Conservation (phyloP, 2,113 vertebrate species). For the Dendropsophus ebraccatus region DNA sequence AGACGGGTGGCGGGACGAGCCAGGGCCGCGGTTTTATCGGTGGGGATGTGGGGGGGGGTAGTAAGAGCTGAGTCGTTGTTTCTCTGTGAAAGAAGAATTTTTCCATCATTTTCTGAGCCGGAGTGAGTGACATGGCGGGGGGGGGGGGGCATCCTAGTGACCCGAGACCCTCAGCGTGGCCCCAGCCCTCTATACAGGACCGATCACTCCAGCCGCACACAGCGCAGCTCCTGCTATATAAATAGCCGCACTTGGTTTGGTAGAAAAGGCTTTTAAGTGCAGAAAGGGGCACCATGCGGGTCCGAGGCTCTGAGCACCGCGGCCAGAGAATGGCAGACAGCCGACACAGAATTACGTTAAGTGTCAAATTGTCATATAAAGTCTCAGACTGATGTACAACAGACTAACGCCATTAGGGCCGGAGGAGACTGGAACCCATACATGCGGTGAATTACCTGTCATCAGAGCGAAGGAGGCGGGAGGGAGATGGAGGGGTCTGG, state of each 20-base stretch:
- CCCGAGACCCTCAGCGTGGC: neutral
- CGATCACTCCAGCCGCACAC: too few species aligned
- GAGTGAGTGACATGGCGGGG: neutral
- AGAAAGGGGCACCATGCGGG: neutral
- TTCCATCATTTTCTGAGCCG: neutral
- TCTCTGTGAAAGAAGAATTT: neutral
- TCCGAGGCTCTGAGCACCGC: neutral
- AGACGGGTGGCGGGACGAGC: neutral
- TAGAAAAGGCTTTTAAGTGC: neutral
- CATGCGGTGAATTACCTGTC: neutral
- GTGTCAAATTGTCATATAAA: neutral
- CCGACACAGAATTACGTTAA: neutral
- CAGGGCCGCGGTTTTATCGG: neutral
- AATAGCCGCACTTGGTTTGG: neutral
- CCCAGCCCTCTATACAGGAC: neutral
- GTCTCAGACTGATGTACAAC: neutral
- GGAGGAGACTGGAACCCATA: neutral
- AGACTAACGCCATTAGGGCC: neutral
- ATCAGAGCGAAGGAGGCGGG: neutral
- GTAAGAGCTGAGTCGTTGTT: neutral
- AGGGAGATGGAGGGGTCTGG: neutral
- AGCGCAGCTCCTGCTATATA: neutral
- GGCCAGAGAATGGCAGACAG: neutral
- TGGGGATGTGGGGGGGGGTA: neutral
- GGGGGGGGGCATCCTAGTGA: too few species aligned